Evolutionary conservation across 2,888 invertebrate species (phyloP), one percentile per base, ranked within the genome.

Genomic region (Anagyrus pseudococci): DNA sequence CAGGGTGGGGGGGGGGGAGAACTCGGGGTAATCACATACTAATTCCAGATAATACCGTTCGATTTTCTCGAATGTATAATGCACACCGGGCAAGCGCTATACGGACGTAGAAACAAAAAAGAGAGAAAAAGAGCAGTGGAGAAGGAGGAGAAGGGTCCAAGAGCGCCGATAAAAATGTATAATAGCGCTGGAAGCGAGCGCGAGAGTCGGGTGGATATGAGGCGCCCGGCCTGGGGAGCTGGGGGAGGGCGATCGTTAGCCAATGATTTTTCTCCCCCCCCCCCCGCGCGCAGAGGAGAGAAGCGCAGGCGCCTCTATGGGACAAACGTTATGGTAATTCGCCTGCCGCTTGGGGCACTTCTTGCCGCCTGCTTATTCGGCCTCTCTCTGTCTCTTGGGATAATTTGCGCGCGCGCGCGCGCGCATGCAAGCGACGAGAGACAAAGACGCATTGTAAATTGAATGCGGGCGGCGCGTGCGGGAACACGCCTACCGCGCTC

Each of bases 361-460:
- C n/a, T n/a, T n/a, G n/a, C n/a, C n/a, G n/a, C n/a, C n/a, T n/a
- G n/a, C n/a, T n/a, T n/a, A n/a, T n/a, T n/a, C n/a, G n/a, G n/a
- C n/a, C n/a, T n/a, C n/a, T n/a, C n/a, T n/a, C n/a, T n/a, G n/a
- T n/a, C 13, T 8, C 13, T 40, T 22, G 3, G 8, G 15, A 19
- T 10, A 19, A 29, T 23, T 23, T 17, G 37, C 50, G 20, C n/a
- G 2, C 47, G 40, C 46, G 25, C 74, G 29, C 17, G 40, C 19
- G 25, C 44, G 17, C 10, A 29, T 29, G 29, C 4, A 7, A 29
- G 10, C 10, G 4, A 7, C 33, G 43, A 19, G 72, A 79, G 73
- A 79, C 78, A 79, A 79, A 78, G 79, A 77, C 73, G 72, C 73
- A 78, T 78, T 79, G 78, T 76, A 76, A 77, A 77, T 77, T 76